Percentiles rank a stretch among this genome's conserved stretches.
Evolutionary conservation across 2,113 vertebrate genomes (phyloP).

Genomic region (Theristicus caerulescens): DNA sequence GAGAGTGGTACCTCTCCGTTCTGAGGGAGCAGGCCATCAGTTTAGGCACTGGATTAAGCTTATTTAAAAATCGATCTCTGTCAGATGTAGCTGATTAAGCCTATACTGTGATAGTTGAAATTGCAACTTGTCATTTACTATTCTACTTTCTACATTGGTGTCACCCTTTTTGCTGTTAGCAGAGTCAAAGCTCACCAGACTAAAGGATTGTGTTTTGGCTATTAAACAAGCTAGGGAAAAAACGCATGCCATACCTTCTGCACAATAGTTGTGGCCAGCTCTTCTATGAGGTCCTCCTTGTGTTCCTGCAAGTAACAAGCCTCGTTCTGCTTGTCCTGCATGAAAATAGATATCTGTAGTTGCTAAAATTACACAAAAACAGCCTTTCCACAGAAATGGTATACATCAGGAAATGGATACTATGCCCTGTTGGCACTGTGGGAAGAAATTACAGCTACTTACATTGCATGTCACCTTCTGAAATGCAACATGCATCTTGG

Average conservation of each 20-base stretch:
- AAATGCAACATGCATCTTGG: background rate
- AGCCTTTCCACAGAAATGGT: background rate
- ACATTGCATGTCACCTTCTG: background rate
- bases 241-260: conserved; percentile 84
- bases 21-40: background rate
- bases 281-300: conserved; percentile 95
- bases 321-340: conserved; percentile 95
- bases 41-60: background rate
- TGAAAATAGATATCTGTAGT: background rate
- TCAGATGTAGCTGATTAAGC: background rate
- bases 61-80: background rate
- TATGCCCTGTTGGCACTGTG: background rate
- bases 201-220: background rate
- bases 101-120: background rate
- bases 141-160: background rate
- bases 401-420: background rate
- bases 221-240: background rate
- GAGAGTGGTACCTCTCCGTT: background rate
- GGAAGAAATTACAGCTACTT: background rate
- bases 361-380: background rate
- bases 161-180: background rate
- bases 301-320: conserved; percentile 92
- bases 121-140: background rate
- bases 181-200: background rate
- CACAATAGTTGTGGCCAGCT: conserved; percentile 92